Base-by-base conservation (phyloP, 2,888 invertebrate species). In the Eupithecia subfuscata region DNA sequence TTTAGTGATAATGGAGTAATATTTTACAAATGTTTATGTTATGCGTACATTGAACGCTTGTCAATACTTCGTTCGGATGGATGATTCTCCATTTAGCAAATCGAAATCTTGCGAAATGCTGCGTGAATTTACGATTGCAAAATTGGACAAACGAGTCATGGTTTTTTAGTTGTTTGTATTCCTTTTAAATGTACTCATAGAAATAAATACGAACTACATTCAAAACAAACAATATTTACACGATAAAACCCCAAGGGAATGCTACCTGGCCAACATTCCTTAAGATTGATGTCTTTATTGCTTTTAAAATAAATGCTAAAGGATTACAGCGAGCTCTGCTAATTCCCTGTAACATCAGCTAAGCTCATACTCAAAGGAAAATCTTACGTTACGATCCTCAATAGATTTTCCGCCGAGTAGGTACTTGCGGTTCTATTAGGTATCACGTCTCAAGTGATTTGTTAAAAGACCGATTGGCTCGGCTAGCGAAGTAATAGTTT, bases 11-110 rank as follows among this genome's bases (percentile, higher is more conserved):
- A 89, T 90, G 86, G 87, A 87, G 85, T 90, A 89, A 89, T 88
- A 86, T 86, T 87, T 88, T 88, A 89, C 87, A 89, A 89, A 85
- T 90, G 90, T 92, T 91, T 90, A 87, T 87, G 87, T 87, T 88
- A 87, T 87, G 86, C 87, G 85, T 84, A 84, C 83, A 88, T 88
- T 86, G 80, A 86, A 85, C 81, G 86, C 60, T 67, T 2, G 40
- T 85, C 89, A 88, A 89, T 85, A 85, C 86, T 84, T 82, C 83
- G 85, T 89, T 89, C 86, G 89, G 85, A 87, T 83, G 85, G 82
- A 85, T 88, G 87, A 87, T 86, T 80, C 8, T 43, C 43, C 43
- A 43, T 43, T 81, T 81, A 81, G 81, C 78, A 80, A 83, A 78
- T 63, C 43, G 14, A 69, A 70, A 69, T 60, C 30, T 22, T 43